phyloP scores from a whole-genome alignment of 2,888 invertebrate genomes.

The Ichneumoninae sp. region DNA sequence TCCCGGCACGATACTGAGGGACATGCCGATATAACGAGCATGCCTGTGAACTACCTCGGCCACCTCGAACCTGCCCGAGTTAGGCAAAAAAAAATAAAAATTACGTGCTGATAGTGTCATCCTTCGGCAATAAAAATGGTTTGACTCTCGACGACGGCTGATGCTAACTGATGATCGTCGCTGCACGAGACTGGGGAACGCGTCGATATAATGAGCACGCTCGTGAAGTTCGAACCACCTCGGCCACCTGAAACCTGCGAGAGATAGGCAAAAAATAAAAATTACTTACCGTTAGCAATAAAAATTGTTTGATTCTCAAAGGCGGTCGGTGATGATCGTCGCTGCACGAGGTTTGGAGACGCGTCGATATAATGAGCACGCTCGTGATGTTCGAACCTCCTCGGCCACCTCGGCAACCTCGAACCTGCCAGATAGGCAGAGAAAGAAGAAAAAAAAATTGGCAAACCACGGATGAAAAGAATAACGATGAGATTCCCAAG shows the following conservation, averaged over 20 bases:
- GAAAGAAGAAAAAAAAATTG: background rate
- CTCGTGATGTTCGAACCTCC: constrained; percentile 2
- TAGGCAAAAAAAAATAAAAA: too few relatives aligned
- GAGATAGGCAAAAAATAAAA: constrained; percentile 6
- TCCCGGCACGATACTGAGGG: constrained; percentile 7
- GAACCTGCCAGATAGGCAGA: too few relatives aligned
- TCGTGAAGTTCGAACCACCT: background rate
- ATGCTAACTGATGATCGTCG: background rate
- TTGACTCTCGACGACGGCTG: background rate
- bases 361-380: constrained; percentile 36
- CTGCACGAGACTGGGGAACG: background rate
- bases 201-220: constrained; percentile 35
- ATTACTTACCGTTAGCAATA: background rate
- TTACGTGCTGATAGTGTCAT: background rate
- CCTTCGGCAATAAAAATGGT: background rate
- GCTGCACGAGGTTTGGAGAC: background rate
- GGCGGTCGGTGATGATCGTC: constrained; percentile 7
- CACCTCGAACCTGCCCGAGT: background rate
- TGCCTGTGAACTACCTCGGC: background rate
- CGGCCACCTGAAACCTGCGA: background rate
- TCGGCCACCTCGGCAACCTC: background rate
- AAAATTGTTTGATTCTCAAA: background rate
- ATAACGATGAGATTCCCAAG: constrained; percentile 31
- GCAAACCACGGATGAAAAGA: constrained; percentile 25
- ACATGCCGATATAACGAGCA: constrained; percentile 38